Evolutionary conservation across 2,113 vertebrate genomes (phyloP), one percentile per base, ranked within the genome.

Genomic region (Corapipo altera): DNA sequence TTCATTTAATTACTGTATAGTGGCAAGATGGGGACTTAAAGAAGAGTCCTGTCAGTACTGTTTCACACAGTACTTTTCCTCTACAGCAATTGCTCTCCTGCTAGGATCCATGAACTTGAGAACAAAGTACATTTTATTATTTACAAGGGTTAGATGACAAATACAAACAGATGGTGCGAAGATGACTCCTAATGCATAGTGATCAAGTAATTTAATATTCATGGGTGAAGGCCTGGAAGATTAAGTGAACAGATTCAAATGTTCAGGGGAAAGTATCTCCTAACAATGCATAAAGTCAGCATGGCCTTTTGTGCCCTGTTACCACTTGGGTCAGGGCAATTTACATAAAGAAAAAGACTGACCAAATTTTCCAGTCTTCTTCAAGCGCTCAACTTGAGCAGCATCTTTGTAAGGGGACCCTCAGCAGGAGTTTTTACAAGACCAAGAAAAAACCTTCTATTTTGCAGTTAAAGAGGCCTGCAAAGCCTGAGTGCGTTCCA

Each of bases 71-170:
- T 85, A 89, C 80, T 96, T 87, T 87, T 93, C 76, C 91, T 96
- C 83, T 69, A 32, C 4, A 43, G 66, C 72, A 92, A 87, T 90
- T 72, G 54, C 48, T 86, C 80, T 94, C 91, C 91, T 89, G 92
- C 88, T 91, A 82, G 88, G 86, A 94, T 91, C 91, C 66, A 46
- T 85, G 93, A 96, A 96, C 95, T 94, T 92, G 92, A 96, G 95
- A 96, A 93, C 95, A 96, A 96, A 96, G 92, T 96, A 95, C 96
- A 89, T 96, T 97, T 96, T 97, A 97, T 94, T 96, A 94, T 97
- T 97, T 96, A 92, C 96, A 96, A 85, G 88, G 93, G 92, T 92
- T 96, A 96, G 95, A 96, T 96, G 93, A 85, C 93, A 96, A 96
- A 96, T 93, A 96, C 88, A 96, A 97, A 96, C 96, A 97, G 96